phyloP scores from a whole-genome alignment of 2,113 vertebrate genomes.

The human (Homo sapiens) region GRCh38 chr11:126472001-126472500 shows the following conservation, averaged over 20 bases:
- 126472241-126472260: background rate
- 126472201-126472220: conserved; percentile 6
- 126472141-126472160: background rate
- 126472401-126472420: background rate
- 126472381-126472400: background rate
- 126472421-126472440: background rate
- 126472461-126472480: background rate
- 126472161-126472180: background rate
- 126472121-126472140: background rate
- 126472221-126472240: background rate
- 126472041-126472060: background rate
- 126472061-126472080: background rate
- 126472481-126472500: background rate
- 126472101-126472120: background rate
- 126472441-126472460: background rate
- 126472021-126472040: background rate
- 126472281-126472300: background rate
- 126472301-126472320: background rate
- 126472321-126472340: background rate
- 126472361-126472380: background rate
- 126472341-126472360: background rate
- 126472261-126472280: background rate
- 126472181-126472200: background rate
- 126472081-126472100: background rate
- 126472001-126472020: background rate